Percentiles rank a stretch among this genome's conserved stretches.
phyloP scores from a whole-genome alignment of 2,888 invertebrate species.

The Drosophila tanythrix region DNA sequence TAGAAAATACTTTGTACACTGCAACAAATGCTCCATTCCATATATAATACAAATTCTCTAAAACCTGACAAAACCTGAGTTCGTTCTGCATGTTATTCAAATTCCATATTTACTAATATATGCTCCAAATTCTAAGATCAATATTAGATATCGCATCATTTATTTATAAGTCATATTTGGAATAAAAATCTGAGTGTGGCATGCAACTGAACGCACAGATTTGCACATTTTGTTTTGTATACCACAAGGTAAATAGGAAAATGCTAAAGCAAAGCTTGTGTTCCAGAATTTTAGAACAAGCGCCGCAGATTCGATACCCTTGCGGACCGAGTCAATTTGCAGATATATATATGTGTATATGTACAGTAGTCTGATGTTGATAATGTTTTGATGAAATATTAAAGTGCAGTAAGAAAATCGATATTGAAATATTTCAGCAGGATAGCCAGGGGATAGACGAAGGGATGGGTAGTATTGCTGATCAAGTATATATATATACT shows the following conservation, averaged over 20 bases:
- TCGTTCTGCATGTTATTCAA: neutral
- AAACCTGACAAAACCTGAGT: neutral
- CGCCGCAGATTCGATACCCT: neutral
- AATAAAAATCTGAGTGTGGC: neutral
- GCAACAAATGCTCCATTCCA: neutral
- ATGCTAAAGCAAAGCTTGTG: neutral
- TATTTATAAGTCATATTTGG: neutral
- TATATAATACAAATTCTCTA: neutral
- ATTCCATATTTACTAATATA: neutral
- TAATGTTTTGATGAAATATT: neutral
- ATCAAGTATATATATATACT: neutral
- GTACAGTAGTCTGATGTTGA: neutral
- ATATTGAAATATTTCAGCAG: neutral
- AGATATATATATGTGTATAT: too few species aligned
- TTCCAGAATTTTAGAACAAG: neutral
- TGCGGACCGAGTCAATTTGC: neutral
- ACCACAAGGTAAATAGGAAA: neutral
- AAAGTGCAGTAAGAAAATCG: neutral
- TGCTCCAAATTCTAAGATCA: neutral
- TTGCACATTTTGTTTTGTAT: neutral
- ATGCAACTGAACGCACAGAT: neutral
- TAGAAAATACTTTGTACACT: neutral
- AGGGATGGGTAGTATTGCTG: neutral
- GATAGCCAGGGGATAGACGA: neutral
- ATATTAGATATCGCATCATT: neutral